Conservation (phyloP, 2,888 invertebrate species). For the Ophonus ardosiacus region DNA sequence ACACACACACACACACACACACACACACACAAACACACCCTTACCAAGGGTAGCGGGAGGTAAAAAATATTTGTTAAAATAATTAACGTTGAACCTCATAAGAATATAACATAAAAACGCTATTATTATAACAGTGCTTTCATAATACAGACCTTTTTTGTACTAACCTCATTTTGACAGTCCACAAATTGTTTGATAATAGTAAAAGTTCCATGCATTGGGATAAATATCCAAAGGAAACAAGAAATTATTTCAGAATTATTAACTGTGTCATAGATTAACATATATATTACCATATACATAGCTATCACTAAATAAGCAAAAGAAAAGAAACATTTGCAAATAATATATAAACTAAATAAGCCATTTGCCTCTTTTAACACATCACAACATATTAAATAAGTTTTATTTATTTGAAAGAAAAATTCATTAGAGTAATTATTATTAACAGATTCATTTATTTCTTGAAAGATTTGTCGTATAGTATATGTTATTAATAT, state of each 20-base stretch:
- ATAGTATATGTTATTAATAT: neutral
- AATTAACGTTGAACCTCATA: no score
- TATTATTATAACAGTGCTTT: no score
- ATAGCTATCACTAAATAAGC: neutral
- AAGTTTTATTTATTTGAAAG: neutral
- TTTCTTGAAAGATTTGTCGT: neutral
- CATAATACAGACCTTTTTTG: no score
- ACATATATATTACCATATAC: neutral
- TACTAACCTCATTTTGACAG: constrained; percentile 9
- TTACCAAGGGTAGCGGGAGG: no score
- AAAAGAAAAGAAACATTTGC: constrained; percentile 16
- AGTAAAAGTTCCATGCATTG: neutral
- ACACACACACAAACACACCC: no score
- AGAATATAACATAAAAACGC: no score
- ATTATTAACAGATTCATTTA: neutral
- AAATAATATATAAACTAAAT: constrained; percentile 13
- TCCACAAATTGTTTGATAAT: constrained; percentile 2
- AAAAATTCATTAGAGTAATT: neutral
- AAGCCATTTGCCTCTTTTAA: neutral
- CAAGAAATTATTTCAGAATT: neutral
- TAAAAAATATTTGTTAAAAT: no score
- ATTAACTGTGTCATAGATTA: no score
- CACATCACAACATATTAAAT: constrained; percentile 18
- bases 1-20: no score
- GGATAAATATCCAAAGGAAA: neutral